Evolutionary conservation across 2,888 invertebrate species (phyloP).

Genomic region (Cryptus armator): DNA sequence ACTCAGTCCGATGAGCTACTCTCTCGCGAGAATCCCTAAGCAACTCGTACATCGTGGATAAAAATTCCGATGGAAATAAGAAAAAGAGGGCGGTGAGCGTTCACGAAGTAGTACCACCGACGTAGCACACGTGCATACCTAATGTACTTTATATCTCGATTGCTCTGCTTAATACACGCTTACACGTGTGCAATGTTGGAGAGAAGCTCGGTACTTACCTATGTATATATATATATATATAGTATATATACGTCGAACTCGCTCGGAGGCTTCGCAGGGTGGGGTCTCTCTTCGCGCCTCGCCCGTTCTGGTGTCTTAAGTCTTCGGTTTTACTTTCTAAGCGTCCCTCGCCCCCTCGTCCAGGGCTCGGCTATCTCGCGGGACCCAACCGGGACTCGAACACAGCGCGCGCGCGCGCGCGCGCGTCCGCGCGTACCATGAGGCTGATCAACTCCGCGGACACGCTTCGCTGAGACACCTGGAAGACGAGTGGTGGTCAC

Average conservation of each 20-base stretch:
- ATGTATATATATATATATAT: conserved; percentile 24
- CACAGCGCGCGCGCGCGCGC: conserved; percentile 14
- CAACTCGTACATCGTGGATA: not conserved
- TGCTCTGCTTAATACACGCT: conserved; percentile 48
- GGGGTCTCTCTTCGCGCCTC: conserved; percentile 80
- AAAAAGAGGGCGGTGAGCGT: conserved; percentile 37
- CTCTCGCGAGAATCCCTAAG: conserved; percentile 37
- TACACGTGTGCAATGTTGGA: conserved; percentile 61
- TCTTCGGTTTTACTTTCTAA: conserved; percentile 84
- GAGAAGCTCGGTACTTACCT: conserved; percentile 67
- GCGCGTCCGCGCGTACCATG: conserved; percentile 48
- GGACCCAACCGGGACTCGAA: conserved; percentile 47
- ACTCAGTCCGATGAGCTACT: conserved; percentile 54
- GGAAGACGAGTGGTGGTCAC: conserved; percentile 67
- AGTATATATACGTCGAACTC: conserved; percentile 55
- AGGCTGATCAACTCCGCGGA: conserved; percentile 55
- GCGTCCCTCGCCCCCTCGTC: conserved; percentile 71
- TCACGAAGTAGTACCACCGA: conserved; percentile 1
- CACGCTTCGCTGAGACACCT: conserved; percentile 67
- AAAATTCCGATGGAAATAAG: conserved; percentile 23
- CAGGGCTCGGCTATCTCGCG: conserved; percentile 41
- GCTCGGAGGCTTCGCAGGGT: conserved; percentile 77
- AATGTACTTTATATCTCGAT: conserved; percentile 59
- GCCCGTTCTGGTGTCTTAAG: conserved; percentile 71
- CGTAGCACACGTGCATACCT: conserved; percentile 54